These are phyloP conservation scores for Cerceris ruficornis DNA, from an alignment of 2,888 invertebrate species.

Conservation along the genomic window DNA sequence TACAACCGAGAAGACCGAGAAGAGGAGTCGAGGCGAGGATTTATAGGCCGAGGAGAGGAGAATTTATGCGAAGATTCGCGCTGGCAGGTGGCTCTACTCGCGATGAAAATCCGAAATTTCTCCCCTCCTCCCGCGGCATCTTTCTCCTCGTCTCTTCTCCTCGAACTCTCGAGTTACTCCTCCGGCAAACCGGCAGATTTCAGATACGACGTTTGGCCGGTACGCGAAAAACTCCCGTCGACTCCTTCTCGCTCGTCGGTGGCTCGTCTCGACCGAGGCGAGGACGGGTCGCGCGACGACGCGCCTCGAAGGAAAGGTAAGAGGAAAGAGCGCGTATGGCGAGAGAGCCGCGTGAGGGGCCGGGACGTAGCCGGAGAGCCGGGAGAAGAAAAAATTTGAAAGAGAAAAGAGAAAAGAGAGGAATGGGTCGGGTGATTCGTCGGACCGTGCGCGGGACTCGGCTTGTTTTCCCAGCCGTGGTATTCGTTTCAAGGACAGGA, in stretches of 20 bases:
- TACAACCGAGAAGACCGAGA: constrained; percentile 68
- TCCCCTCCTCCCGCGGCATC: constrained; percentile 17
- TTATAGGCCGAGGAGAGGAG: constrained; percentile 74
- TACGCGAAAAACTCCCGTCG: no score
- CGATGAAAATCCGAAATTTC: constrained; percentile 63
- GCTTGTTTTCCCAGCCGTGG: constrained; percentile 75
- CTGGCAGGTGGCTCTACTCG: constrained; percentile 69
- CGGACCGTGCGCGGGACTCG: constrained; percentile 64
- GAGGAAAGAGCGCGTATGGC: no score
- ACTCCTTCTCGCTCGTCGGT: no score
- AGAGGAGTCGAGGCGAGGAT: constrained; percentile 63
- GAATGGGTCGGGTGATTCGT: constrained; percentile 24
- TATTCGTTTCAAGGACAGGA: constrained; percentile 80
- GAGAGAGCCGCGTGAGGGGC: no score
- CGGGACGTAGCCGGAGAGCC: no score
- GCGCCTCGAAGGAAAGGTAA: no score
- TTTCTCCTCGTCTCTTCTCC: background rate
- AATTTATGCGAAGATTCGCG: constrained; percentile 73
- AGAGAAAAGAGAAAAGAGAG: constrained; percentile 27
- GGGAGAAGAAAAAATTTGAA: background rate
- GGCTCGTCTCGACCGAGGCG: no score
- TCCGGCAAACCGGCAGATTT: background rate
- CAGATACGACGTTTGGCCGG: no score
- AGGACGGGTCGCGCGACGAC: no score
- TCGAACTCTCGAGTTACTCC: background rate